Evolutionary conservation across 1,140 invertebrate species (phyloP).

Genomic region (Steinernema khuongi): DNA sequence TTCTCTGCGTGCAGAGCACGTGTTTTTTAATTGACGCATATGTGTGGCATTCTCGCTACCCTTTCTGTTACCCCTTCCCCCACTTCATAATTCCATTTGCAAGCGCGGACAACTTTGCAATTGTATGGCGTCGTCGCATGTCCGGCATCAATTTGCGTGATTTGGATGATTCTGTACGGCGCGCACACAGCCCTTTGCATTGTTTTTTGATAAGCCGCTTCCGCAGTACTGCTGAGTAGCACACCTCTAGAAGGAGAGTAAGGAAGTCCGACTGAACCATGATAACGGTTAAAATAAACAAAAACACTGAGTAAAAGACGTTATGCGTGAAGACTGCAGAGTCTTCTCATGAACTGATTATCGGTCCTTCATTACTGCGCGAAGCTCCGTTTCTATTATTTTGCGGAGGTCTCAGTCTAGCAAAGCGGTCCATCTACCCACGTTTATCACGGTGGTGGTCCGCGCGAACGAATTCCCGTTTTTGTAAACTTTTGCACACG

Average conservation of each 20-base stretch:
- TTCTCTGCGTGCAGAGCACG: background rate
- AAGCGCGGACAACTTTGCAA: background rate
- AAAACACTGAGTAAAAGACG: background rate
- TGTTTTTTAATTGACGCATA: background rate
- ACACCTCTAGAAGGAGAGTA: background rate
- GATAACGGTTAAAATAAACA: conserved; percentile 13
- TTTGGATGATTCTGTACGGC: too few relatives aligned
- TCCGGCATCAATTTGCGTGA: too few relatives aligned
- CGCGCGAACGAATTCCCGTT: too few relatives aligned
- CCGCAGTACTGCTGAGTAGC: background rate
- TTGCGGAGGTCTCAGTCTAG: background rate
- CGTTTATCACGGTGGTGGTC: background rate
- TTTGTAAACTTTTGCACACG: too few relatives aligned
- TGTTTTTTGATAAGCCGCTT: background rate
- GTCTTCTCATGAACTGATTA: background rate
- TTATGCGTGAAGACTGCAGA: background rate
- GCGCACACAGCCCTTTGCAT: too few relatives aligned
- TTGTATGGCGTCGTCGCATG: too few relatives aligned
- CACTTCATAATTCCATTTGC: too few relatives aligned
- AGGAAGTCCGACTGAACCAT: background rate
- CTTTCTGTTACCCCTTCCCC: too few relatives aligned
- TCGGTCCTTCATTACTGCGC: background rate
- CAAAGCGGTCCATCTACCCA: background rate
- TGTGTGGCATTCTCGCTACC: too few relatives aligned
- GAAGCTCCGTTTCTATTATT: background rate